These are phyloP conservation scores for Proteles cristata DNA, from an alignment of 2,113 vertebrate genomes.

Conservation along the genomic window DNA sequence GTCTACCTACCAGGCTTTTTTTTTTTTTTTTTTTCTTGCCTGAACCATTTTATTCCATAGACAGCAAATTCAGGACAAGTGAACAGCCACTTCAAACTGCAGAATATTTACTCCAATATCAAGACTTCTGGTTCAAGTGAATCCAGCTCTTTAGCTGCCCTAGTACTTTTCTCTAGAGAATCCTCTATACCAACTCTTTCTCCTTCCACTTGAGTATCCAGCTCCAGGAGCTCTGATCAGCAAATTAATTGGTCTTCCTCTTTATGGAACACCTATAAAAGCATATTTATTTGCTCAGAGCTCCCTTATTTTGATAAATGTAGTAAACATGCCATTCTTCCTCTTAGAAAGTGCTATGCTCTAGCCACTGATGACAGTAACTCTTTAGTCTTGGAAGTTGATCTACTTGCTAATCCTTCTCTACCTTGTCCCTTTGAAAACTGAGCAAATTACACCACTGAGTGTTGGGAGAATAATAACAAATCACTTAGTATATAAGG, in stretches of 20 bases:
- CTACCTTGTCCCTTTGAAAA: not conserved
- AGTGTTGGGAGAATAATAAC: not conserved
- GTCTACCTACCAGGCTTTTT: not conserved
- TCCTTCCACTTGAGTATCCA: not conserved
- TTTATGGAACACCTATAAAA: not conserved
- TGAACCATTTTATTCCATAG: not conserved
- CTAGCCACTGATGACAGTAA: not conserved
- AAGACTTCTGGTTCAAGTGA: not conserved
- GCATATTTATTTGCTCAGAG: not conserved
- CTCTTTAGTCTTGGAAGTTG: not conserved
- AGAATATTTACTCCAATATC: not conserved
- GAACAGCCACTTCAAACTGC: not conserved
- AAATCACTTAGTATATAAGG: not conserved
- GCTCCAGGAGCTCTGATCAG: not conserved
- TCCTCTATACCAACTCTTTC: not conserved
- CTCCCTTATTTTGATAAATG: constrained; percentile 28
- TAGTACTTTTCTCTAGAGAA: not conserved
- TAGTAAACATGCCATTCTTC: not conserved
- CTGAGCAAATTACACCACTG: not conserved
- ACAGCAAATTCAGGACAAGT: constrained; percentile 46
- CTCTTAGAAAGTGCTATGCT: not conserved
- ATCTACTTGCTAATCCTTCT: not conserved
- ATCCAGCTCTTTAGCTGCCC: not conserved
- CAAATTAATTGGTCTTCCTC: not conserved
- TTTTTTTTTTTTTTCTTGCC: no score